Evolutionary conservation across 2,888 invertebrate species (phyloP), one percentile per base, ranked within the genome.

Genomic region (Pegoplata infirma): DNA sequence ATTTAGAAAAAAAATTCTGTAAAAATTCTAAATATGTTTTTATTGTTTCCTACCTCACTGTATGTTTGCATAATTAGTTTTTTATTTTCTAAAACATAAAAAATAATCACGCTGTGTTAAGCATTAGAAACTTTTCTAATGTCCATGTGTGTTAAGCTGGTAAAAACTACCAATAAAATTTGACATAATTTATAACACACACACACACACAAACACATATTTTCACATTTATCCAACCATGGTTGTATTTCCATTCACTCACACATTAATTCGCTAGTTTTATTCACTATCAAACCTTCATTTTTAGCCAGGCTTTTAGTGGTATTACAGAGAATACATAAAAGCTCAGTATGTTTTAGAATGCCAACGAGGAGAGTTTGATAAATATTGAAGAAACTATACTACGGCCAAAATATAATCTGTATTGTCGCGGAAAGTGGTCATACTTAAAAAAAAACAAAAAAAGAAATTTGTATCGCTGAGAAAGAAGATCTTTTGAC

Each of bases 171-270:
- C 17, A 58, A 69, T 64, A 46, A 69, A 53, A 53, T 76, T 23
- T 46, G 23, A 46, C 51, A 69, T 64, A 76, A 69, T 69, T 76
- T 46, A 74, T 74, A 46, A 46, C 59, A 46, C 51, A 36, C 49
- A 44, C 23, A 51, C 14, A 58, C 23, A 58, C 44, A 40, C n/a
- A n/a, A 12, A 40, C 36, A 40, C 36, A 40, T 40, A 40, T n/a
- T 40, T n/a, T n/a, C n/a, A n/a, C n/a, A n/a, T n/a, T n/a, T n/a
- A n/a, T n/a, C n/a, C n/a, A n/a, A 40, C n/a, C 12, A n/a, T n/a
- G n/a, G n/a, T n/a, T n/a, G n/a, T n/a, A n/a, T n/a, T n/a, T 32
- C 3, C 32, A 32, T 32, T 32, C 10, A 32, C 32, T 32, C 10
- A 32, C 32, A 10, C 32, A 32, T n/a, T 4, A 3, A n/a, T n/a